Base-by-base conservation (phyloP, 2,888 invertebrate species). In the Ethmia dodecea region DNA sequence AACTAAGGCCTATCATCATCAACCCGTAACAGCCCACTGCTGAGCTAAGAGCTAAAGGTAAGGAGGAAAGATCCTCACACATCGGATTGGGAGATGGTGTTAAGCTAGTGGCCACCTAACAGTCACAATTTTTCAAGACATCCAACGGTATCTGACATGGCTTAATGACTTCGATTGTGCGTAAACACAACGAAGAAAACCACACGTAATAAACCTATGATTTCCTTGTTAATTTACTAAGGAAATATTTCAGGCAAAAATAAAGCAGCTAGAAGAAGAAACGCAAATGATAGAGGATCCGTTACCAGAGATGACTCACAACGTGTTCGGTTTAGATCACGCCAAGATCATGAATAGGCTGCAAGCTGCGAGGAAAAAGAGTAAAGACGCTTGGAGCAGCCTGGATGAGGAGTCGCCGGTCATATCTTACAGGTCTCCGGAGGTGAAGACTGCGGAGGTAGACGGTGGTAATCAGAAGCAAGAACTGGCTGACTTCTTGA, bases 301-400 rank as follows among this genome's bases (percentile, higher is more conserved):
- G 3, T 50, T 92, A 40, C 93, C 93, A 1, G 74, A 87, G 40
- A 94, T 94, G 93, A 89, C 90, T 1, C 88, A 93, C 44, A 89
- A 90, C 66, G 89, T 93, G 3, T 88, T 91, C 24, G 93, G 92
- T 0, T 69, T 95, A 29, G 88, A 94, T 64, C 92, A 92, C 52
- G 70, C 75, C 0, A 77, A 73, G 36, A 91, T 94, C 27, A 88
- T 93, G 88, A 80, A 74, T 24, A 75, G 87, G 32, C 76, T 90
- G 1, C 35, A 84, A 6, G 75, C 74, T 0, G 86, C 88, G 13
- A 76, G 88, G 55, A 87, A 86, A 33, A 88, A 81, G 51, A 86
- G 79, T 0, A 80, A 73, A 37, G 81, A 87, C 2, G 89, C 90
- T 0, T 90, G 90, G 90, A 61, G 40, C 20, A 68, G 49, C 9